These are phyloP conservation scores for Cepaea hortensis DNA, from an alignment of 2,888 invertebrate genomes.

Conservation along the genomic window DNA sequence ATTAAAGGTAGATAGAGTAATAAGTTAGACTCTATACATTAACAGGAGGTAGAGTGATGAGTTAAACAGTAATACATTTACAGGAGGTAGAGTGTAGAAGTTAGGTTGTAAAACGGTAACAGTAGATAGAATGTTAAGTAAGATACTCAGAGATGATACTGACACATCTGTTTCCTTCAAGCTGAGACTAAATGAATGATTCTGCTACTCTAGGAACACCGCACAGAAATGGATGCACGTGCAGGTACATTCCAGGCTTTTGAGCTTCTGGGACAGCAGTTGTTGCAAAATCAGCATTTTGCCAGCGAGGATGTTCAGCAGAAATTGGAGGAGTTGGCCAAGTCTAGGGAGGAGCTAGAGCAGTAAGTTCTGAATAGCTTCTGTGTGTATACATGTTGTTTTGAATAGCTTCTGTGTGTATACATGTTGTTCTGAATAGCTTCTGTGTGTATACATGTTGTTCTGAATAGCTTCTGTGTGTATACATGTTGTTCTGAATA, in stretches of 20 bases:
- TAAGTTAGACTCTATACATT: no score
- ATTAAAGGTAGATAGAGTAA: no score
- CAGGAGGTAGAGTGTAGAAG: no score
- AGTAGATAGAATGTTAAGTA: no score
- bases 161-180: no score
- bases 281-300: slow-evolving; percentile 96
- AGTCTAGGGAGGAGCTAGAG: slow-evolving; percentile 89
- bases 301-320: slow-evolving; percentile 96
- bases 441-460: neutral
- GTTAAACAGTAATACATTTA: no score
- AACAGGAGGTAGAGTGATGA: no score
- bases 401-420: neutral
- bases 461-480: neutral
- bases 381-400: neutral
- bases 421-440: neutral
- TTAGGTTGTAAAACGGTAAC: no score
- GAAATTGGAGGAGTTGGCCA: slow-evolving; percentile 92
- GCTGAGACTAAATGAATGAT: neutral
- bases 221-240: slow-evolving; percentile 97
- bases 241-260: slow-evolving; percentile 98
- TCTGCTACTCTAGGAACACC: slow-evolving; percentile 77
- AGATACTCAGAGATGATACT: no score
- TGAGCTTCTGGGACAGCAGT: slow-evolving; percentile 96
- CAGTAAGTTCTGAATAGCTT: slow-evolving; percentile 79
- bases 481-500: neutral